These are phyloP conservation scores for Callopanchax toddi DNA, from an alignment of 2,113 vertebrate genomes.

Conservation along the genomic window DNA sequence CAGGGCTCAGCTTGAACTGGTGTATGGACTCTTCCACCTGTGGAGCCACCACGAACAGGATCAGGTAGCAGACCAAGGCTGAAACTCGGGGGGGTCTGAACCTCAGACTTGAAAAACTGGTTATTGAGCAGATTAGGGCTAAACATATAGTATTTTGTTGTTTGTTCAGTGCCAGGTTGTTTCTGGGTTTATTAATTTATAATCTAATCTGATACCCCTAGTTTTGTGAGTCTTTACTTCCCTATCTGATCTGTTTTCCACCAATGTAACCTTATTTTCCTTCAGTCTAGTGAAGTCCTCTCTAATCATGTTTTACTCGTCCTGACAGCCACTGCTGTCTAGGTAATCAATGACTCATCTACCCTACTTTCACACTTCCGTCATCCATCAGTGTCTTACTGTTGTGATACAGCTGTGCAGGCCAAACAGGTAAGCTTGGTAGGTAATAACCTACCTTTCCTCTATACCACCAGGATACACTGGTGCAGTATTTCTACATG, in stretches of 20 bases:
- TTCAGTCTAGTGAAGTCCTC: neutral
- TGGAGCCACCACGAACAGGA: too few species aligned
- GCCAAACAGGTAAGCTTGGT: neutral
- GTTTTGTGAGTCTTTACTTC: neutral
- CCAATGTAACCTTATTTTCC: neutral
- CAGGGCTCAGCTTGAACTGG: too few species aligned
- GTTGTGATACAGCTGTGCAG: neutral
- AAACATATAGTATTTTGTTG: too few species aligned
- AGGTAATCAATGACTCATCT: neutral
- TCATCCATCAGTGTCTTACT: neutral
- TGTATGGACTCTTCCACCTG: too few species aligned
- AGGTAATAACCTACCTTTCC: neutral
- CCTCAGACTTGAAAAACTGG: too few species aligned
- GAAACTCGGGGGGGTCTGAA: too few species aligned
- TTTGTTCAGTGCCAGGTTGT: too few species aligned
- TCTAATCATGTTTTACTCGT: neutral
- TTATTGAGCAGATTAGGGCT: neutral
- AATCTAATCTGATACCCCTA: too few species aligned
- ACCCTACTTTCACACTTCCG: neutral
- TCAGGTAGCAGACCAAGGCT: too few species aligned
- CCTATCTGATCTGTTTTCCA: neutral
- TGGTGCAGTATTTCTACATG: too few species aligned
- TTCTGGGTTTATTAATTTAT: too few species aligned
- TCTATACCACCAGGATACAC: too few species aligned
- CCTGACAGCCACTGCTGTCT: neutral